These are phyloP conservation scores for Odontocolon sp. DNA, from an alignment of 2,888 invertebrate species.

Conservation along the genomic window DNA sequence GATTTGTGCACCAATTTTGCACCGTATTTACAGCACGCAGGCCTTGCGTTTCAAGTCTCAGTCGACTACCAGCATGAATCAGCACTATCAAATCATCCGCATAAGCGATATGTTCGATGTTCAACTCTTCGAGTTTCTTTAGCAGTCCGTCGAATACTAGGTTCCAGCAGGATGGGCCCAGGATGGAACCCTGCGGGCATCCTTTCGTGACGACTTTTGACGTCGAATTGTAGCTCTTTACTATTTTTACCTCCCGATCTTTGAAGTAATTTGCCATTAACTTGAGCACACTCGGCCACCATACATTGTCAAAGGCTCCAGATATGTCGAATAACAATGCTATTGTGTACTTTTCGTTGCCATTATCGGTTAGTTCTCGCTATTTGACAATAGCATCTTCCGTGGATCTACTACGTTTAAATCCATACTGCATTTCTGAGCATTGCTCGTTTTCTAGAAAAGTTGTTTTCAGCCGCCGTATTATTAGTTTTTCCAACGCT, in stretches of 20 bases:
- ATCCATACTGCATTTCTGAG: conserved; percentile 5
- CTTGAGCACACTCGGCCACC: background rate
- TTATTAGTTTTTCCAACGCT: conserved; percentile 5
- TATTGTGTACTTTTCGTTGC: background rate
- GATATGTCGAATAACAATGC: conserved; percentile 31
- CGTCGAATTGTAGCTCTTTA: too few relatives aligned
- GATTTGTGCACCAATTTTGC: conserved; percentile 1
- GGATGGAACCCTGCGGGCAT: too few relatives aligned
- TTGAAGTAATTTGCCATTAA: conserved; percentile 25
- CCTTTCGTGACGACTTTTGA: too few relatives aligned
- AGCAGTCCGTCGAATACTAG: conserved; percentile 60
- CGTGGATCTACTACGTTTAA: background rate
- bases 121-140: conserved; percentile 12
- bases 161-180: conserved; percentile 47
- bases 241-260: background rate
- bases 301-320: conserved; percentile 34
- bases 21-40: background rate
- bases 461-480: background rate
- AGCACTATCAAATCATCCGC: conserved; percentile 53
- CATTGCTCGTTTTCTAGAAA: background rate
- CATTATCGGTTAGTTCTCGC: background rate
- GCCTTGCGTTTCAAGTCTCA: background rate
- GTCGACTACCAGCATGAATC: conserved; percentile 23
- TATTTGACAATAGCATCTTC: conserved; percentile 20
- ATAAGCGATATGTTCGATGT: conserved; percentile 45